Evolutionary conservation across 1,140 invertebrate species (phyloP), one percentile per base, ranked within the genome.

Genomic region (Augochlora pura): DNA sequence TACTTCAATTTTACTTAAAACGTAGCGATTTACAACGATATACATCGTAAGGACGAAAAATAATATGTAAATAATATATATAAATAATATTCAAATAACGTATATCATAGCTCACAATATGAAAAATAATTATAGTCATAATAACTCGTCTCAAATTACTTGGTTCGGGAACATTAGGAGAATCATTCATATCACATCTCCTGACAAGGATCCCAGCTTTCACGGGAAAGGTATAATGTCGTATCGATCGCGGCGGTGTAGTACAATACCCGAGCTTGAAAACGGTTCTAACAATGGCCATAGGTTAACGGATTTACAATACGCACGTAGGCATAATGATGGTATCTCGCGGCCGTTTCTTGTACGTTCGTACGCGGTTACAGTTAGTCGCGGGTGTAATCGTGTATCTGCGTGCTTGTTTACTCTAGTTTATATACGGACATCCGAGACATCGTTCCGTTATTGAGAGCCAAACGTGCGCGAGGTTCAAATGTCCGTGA

Each of bases 311-410:
- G 59, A 52, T 65, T 70, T 23, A 23, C 70, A 21, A 67, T 23
- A 63, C 39, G 62, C 16, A 46, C 46, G 32, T 62, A 75, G 64
- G 57, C 68, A 23, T 69, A 80, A 83, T 59, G 81, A 59, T 18
- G 27, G 25, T 49, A 25, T 76, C 67, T 69, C 69, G 10, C 64
- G 69, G 71, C 68, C 49, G 60, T 77, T 84, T 69, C 60, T 70
- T 68, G 59, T 77, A 39, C 78, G 65, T 60, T 46, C 23, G 54
- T 46, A 80, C 59, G 54, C 68, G 65, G 32, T 84, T 84, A 80
- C 83, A 76, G 82, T 84, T 84, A 84, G 49, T 66, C 63, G 76
- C 81, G 71, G 71, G 82, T 72, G 73, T 80, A 70, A 72, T 81
- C 77, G 69, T 32, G 68, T 52, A 81, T 84, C 82, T 81, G 65